phyloP scores from a whole-genome alignment of 2,797 vertebrate genomes.

The Babyrousa celebensis region DNA sequence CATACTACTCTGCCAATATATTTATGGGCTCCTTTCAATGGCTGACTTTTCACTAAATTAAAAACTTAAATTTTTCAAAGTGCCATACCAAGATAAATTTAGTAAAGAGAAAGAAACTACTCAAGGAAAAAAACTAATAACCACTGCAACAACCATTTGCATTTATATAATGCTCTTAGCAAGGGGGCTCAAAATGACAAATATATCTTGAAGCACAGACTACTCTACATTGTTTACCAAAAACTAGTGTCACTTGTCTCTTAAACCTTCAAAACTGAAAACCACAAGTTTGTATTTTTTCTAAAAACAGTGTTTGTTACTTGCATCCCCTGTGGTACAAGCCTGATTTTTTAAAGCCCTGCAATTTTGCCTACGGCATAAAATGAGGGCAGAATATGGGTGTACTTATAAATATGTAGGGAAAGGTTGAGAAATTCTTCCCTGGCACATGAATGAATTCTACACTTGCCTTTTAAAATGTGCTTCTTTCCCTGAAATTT shows the following conservation, averaged over 20 bases:
- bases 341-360: constrained; percentile 61
- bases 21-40: not conserved
- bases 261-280: constrained; percentile 77
- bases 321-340: constrained; percentile 56
- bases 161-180: constrained; percentile 57
- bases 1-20: not conserved
- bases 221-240: constrained; percentile 16
- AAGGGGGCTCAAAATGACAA: constrained; percentile 57
- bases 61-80: constrained; percentile 37
- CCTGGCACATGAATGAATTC: constrained; percentile 32
- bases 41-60: constrained; percentile 51
- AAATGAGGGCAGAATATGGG: not conserved
- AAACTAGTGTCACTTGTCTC: constrained; percentile 9
- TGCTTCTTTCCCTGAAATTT: constrained; percentile 62
- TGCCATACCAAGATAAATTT: constrained; percentile 67
- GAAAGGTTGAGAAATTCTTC: constrained; percentile 15
- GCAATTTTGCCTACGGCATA: constrained; percentile 21
- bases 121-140: constrained; percentile 61
- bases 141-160: constrained; percentile 9
- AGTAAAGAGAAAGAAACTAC: constrained; percentile 65
- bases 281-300: constrained; percentile 53
- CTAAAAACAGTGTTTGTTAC: constrained; percentile 72
- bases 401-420: not conserved
- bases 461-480: constrained; percentile 59
- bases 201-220: constrained; percentile 33